phyloP scores from a whole-genome alignment of 2,797 vertebrate genomes.

The Chloroceryle amazona region DNA sequence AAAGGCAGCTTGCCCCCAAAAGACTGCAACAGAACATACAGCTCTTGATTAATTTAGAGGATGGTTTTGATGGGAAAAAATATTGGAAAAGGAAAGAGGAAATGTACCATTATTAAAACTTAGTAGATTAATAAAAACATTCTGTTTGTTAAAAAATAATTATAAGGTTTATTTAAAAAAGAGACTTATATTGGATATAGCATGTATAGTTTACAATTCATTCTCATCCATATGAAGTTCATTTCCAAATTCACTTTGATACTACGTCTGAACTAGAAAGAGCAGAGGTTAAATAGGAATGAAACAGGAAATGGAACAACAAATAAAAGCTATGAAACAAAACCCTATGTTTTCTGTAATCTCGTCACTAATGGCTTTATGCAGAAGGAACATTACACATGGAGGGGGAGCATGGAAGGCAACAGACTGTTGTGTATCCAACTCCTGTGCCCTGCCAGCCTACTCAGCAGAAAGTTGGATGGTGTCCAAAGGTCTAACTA shows the following conservation, averaged over 20 bases:
- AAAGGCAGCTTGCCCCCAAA: background rate
- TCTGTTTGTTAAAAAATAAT: conserved; percentile 51
- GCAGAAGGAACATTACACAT: conserved; percentile 8
- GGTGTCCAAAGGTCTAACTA: conserved; percentile 11
- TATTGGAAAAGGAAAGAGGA: background rate
- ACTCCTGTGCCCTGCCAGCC: conserved; percentile 8
- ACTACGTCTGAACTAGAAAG: conserved; percentile 43
- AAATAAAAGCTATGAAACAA: conserved; percentile 75
- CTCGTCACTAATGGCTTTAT: conserved; percentile 66
- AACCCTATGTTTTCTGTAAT: conserved; percentile 64
- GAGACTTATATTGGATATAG: background rate
- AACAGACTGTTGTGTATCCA: background rate
- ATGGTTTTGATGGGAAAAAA: background rate
- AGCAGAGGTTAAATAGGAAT: conserved; percentile 68
- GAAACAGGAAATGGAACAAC: conserved; percentile 80
- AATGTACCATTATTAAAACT: conserved; percentile 13
- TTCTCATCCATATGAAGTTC: conserved; percentile 64
- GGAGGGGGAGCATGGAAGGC: background rate
- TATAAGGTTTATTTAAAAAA: background rate
- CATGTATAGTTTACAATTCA: conserved; percentile 4
- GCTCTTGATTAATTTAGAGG: background rate
- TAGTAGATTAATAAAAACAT: background rate
- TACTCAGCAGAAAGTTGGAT: conserved; percentile 52
- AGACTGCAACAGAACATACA: background rate
- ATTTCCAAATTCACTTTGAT: conserved; percentile 73